These are phyloP conservation scores for Neodiprion fabricii DNA, from an alignment of 1,140 invertebrate genomes.

Conservation along the genomic window DNA sequence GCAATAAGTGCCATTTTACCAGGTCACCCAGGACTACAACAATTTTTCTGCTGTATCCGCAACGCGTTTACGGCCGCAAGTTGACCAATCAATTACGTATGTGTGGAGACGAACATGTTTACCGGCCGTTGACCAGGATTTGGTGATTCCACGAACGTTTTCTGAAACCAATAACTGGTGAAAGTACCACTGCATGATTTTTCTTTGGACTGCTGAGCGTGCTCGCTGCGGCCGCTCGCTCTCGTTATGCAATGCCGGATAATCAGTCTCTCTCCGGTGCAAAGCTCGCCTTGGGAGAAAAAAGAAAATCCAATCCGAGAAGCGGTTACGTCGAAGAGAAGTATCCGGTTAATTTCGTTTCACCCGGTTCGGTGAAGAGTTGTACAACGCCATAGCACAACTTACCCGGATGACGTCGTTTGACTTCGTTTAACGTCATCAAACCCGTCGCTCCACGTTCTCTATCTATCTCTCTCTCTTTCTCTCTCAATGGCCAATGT, in stretches of 20 bases:
- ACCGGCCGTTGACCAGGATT: background rate
- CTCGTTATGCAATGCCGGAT: background rate
- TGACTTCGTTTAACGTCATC: slow-evolving; percentile 1
- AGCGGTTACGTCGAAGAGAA: too few relatives aligned
- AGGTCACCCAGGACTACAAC: too few relatives aligned
- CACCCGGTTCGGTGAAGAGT: too few relatives aligned
- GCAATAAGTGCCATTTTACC: too few relatives aligned
- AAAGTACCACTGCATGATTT: background rate
- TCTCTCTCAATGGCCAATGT: too few relatives aligned
- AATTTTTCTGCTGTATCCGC: too few relatives aligned
- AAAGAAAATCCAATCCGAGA: too few relatives aligned
- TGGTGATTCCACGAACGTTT: background rate
- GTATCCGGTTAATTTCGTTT: too few relatives aligned
- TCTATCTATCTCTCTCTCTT: background rate
- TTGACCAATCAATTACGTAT: too few relatives aligned
- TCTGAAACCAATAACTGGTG: background rate
- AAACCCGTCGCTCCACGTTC: background rate
- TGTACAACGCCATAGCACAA: background rate
- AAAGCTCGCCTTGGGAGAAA: too few relatives aligned
- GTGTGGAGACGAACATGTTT: background rate
- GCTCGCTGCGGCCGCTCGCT: background rate
- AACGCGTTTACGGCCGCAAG: too few relatives aligned
- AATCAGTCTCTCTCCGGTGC: too few relatives aligned
- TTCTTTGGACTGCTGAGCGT: background rate
- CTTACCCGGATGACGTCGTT: slow-evolving; percentile 6